Evolutionary conservation across 2,113 vertebrate genomes (phyloP).

Genomic region (Andinoacara biseriatus): DNA sequence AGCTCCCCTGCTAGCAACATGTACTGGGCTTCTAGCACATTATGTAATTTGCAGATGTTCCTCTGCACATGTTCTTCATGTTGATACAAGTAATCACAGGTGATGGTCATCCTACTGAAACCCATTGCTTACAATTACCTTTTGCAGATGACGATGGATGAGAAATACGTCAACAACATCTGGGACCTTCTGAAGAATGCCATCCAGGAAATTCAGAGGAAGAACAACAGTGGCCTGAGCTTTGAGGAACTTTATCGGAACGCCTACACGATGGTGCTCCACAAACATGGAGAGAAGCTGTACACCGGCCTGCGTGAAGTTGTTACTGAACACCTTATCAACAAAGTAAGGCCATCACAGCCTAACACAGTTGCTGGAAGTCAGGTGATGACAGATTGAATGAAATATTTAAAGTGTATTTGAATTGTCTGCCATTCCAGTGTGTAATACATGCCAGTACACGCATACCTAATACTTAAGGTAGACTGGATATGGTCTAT

Average conservation of each 20-base stretch:
- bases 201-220: slow-evolving; percentile 99
- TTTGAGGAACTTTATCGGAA: slow-evolving; percentile 99
- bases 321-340: slow-evolving; percentile 98
- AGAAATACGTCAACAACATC: slow-evolving; percentile 99
- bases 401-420: neutral
- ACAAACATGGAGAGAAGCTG: slow-evolving; percentile 98
- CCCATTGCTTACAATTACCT: neutral
- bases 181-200: slow-evolving; percentile 99
- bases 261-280: slow-evolving; percentile 99
- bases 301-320: slow-evolving; percentile 99
- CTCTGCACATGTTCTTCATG: neutral
- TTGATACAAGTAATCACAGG: neutral
- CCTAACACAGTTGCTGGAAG: neutral
- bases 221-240: slow-evolving; percentile 99
- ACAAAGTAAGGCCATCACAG: slow-evolving; percentile 87
- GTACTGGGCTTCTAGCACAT: neutral
- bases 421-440: neutral
- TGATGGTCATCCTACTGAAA: neutral
- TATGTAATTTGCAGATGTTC: neutral
- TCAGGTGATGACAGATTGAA: neutral
- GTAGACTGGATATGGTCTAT: neutral
- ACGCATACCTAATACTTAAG: neutral
- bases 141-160: slow-evolving; percentile 99
- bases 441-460: neutral
- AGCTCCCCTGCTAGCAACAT: neutral